Percentiles rank a stretch among this genome's conserved stretches.
Conservation (phyloP, 2,888 invertebrate genomes). For the Oscheius sp. region DNA sequence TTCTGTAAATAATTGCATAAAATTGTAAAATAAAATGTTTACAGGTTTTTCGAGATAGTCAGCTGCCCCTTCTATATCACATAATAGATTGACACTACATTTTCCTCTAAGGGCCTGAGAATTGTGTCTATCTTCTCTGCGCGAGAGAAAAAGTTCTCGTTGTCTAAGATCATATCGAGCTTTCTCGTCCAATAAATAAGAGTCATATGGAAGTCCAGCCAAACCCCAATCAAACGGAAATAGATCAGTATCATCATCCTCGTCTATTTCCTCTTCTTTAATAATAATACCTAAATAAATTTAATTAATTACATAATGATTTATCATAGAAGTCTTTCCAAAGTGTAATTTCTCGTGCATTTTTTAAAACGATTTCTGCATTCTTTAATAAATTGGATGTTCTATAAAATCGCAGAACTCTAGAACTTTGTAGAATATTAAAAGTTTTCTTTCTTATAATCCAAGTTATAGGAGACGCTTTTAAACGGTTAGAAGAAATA, state of each 20-base stretch:
- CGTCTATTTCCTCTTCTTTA: background rate
- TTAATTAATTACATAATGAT: too few species aligned
- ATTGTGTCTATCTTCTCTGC: conserved; percentile 92
- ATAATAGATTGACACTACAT: conserved; percentile 96
- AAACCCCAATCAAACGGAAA: conserved; percentile 67
- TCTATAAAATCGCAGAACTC: background rate
- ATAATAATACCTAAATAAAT: too few species aligned
- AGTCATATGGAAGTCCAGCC: conserved; percentile 69
- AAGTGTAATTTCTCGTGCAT: background rate
- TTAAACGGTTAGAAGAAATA: too few species aligned
- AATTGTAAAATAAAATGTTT: background rate
- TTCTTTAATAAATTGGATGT: too few species aligned
- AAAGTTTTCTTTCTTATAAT: too few species aligned
- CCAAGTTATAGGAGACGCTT: too few species aligned
- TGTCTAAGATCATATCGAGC: conserved; percentile 74
- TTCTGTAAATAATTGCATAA: too few species aligned
- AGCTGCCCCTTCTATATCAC: conserved; percentile 95
- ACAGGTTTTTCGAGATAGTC: conserved; percentile 77
- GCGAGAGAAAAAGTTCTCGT: conserved; percentile 94
- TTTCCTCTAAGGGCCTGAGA: conserved; percentile 97
- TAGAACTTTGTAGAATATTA: too few species aligned
- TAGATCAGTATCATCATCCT: background rate
- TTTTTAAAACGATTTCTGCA: too few species aligned
- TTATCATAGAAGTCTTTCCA: too few species aligned
- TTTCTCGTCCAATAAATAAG: conserved; percentile 40